These are phyloP conservation scores for Odontesthes bonariensis DNA, from an alignment of 2,113 vertebrate species.

Conservation along the genomic window DNA sequence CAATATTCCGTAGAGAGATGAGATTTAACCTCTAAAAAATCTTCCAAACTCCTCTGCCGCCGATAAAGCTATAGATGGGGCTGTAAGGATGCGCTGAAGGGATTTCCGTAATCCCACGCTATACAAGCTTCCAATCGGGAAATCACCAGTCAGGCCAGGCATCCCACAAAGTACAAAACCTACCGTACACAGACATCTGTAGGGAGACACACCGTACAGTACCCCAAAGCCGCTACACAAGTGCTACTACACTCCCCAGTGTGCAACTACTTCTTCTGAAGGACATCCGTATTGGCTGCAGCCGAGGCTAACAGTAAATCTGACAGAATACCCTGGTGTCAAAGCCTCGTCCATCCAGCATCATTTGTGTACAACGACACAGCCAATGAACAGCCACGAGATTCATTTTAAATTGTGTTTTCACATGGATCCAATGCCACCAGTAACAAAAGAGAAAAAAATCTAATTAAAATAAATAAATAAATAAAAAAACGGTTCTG, in stretches of 20 bases:
- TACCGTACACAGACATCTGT: not conserved
- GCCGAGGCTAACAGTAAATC: constrained; percentile 30
- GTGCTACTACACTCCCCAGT: constrained; percentile 1
- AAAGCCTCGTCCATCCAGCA: constrained; percentile 28
- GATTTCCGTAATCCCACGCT: constrained; percentile 59
- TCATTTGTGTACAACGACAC: constrained; percentile 16
- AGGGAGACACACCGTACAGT: not conserved
- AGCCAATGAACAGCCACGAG: no score
- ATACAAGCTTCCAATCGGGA: constrained; percentile 53
- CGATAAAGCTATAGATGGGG: constrained; percentile 53
- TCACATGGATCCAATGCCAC: not conserved
- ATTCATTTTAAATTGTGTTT: not conserved
- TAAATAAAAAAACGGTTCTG: no score
- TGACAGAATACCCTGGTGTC: constrained; percentile 19
- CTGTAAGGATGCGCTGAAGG: constrained; percentile 61
- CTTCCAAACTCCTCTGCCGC: constrained; percentile 62
- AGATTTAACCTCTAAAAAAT: constrained; percentile 80
- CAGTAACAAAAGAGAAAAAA: not conserved
- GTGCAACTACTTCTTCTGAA: constrained; percentile 25
- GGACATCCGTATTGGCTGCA: constrained; percentile 9
- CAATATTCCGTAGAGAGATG: constrained; percentile 73
- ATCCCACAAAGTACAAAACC: constrained; percentile 35
- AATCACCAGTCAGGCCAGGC: constrained; percentile 42
- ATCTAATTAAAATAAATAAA: no score
- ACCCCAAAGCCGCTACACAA: constrained; percentile 24